phyloP scores from a whole-genome alignment of 2,113 vertebrate genomes.

The Myotis davidii region DNA sequence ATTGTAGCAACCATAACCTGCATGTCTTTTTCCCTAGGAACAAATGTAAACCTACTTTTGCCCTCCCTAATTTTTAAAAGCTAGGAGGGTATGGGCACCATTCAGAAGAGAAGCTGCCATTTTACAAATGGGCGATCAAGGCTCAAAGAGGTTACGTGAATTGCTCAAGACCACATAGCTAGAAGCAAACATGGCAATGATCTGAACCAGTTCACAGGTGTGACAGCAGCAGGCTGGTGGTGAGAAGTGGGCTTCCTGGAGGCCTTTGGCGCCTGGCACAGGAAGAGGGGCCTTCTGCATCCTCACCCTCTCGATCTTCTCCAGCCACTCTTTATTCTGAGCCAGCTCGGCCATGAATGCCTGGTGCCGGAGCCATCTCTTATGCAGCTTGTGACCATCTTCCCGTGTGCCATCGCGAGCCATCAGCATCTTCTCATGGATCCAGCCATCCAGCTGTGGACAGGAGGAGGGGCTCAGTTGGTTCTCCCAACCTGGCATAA shows the following conservation, averaged over 20 bases:
- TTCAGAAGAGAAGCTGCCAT: neutral
- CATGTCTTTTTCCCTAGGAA: neutral
- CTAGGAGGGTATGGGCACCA: neutral
- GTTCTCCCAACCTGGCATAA: neutral
- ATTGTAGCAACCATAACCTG: neutral
- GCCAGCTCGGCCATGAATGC: constrained; percentile 94
- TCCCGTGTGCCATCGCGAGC: constrained; percentile 90
- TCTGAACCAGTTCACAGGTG: neutral
- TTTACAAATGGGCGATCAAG: neutral
- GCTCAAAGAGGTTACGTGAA: neutral
- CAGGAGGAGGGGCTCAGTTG: neutral
- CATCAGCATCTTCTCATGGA: constrained; percentile 95
- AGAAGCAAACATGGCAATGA: neutral
- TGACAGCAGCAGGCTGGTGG: neutral
- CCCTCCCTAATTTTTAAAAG: neutral
- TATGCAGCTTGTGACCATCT: constrained; percentile 91
- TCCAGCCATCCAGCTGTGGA: constrained; percentile 93
- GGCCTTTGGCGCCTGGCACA: neutral
- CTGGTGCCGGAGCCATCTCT: constrained; percentile 95
- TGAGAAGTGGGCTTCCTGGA: neutral
- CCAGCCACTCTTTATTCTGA: constrained; percentile 95
- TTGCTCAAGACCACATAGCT: neutral
- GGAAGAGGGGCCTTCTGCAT: neutral
- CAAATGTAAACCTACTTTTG: neutral
- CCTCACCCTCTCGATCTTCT: constrained; percentile 93